phyloP scores from a whole-genome alignment of 2,888 invertebrate genomes.

The Agrotis segetum region DNA sequence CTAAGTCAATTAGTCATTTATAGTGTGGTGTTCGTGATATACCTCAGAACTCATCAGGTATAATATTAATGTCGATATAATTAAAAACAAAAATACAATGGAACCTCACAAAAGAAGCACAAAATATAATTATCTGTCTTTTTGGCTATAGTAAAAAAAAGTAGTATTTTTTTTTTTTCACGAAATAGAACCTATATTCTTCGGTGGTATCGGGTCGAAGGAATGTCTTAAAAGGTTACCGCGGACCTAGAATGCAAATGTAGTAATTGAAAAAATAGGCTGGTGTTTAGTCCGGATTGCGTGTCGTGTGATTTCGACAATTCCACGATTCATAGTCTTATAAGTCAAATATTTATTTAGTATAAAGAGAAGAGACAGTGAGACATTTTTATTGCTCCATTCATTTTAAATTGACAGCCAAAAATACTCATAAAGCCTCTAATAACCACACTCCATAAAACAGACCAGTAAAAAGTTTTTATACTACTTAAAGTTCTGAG shows the following conservation, averaged over 20 bases:
- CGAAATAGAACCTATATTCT: too few relatives aligned
- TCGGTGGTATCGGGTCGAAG: too few relatives aligned
- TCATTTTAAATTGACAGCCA: conserved; percentile 29
- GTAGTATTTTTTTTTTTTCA: too few relatives aligned
- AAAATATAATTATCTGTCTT: not conserved
- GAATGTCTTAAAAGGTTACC: too few relatives aligned
- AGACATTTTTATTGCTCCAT: not conserved
- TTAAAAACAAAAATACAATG: not conserved
- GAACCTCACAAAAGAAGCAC: too few relatives aligned
- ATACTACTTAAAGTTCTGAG: conserved; percentile 38
- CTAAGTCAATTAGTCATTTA: not conserved
- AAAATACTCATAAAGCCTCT: conserved; percentile 11
- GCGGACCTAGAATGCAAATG: too few relatives aligned
- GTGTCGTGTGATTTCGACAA: too few relatives aligned
- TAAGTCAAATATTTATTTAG: not conserved
- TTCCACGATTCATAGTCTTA: too few relatives aligned
- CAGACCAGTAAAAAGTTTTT: conserved; percentile 51
- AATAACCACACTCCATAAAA: conserved; percentile 55
- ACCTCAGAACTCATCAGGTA: not conserved
- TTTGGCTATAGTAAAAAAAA: too few relatives aligned
- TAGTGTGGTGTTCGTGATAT: not conserved
- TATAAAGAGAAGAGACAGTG: not conserved
- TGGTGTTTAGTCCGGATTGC: too few relatives aligned
- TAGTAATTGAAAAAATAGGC: too few relatives aligned
- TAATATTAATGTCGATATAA: not conserved